Evolutionary conservation across 2,888 invertebrate species (phyloP), one percentile per base, ranked within the genome.

Genomic region (Melikaiella ostensackeni): DNA sequence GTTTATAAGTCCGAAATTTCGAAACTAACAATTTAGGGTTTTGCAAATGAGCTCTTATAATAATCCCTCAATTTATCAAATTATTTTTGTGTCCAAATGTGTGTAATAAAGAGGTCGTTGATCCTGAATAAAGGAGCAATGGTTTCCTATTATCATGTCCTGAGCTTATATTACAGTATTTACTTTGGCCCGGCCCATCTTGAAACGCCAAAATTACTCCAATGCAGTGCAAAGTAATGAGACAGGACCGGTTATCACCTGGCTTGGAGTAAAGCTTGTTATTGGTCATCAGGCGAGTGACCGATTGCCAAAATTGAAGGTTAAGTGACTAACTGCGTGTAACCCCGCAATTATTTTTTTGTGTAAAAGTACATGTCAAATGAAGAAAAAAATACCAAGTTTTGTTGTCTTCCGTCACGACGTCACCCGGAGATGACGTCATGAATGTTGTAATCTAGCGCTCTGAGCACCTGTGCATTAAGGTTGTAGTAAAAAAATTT

Each of bases 21-120:
- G 35, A 35, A 35, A 35, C 30, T 70, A 27, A 30, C 19, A 70
- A 70, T 70, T 70, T 70, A 50, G 27, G 50, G 6, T 59, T 21
- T 27, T 30, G n/a, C 30, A 30, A 27, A 46, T 42, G 46, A 50
- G 30, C 66, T 24, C 27, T 70, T n/a, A 70, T 70, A 50, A 50
- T 27, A 46, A 70, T 46, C 30, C 19, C 2, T 30, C 2, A n/a
- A 19, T 9, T 16, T 70, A 24, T 70, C 2, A 30, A 50, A 70
- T 70, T 46, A 70, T 70, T 70, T 66, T 30, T 3, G 3, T 24
- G 59, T 59, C 19, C 3, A 70, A 27, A 42, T 70, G 9, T 27
- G 19, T 70, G 66, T 70, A 50, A 70, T 70, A 46, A 46, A 70
- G 66, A 46, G 66, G 66, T 70, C 46, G 46, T 50, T 70, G 46